A percentile compares a stretch with the other conserved stretches of the same genome.
These are phyloP conservation scores for Battus philenor DNA, from an alignment of 1,140 invertebrate genomes.

Conservation along the genomic window DNA sequence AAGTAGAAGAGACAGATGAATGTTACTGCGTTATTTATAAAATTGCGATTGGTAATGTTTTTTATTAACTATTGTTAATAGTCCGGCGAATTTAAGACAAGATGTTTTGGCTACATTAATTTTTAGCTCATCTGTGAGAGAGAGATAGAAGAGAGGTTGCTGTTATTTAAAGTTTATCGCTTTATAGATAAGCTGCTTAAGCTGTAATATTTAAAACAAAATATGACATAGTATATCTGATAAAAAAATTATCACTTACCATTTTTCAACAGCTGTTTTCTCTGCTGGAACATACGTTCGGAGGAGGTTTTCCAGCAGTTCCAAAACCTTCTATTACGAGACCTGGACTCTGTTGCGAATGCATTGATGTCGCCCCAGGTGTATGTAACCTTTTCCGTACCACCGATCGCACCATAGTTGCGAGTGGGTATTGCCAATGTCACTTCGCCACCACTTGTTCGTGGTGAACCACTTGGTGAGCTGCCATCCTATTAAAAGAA, in stretches of 20 bases:
- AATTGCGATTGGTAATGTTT: no score
- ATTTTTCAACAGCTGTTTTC: conserved; percentile 82
- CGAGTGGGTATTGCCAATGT: conserved; percentile 39
- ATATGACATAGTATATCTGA: not conserved
- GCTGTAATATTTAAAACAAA: no score
- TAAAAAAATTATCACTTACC: conserved; percentile 59
- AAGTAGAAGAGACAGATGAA: no score
- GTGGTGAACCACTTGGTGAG: conserved; percentile 37
- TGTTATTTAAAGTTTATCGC: no score
- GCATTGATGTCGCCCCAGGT: conserved; percentile 84
- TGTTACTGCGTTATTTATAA: no score
- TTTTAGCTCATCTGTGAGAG: no score
- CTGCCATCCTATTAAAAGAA: conserved; percentile 31
- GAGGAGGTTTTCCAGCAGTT: conserved; percentile 58
- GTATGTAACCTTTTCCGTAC: conserved; percentile 78
- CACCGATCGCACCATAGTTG: conserved; percentile 57
- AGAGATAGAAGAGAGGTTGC: no score
- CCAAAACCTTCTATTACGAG: conserved; percentile 46
- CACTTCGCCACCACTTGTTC: conserved; percentile 46
- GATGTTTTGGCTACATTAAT: no score
- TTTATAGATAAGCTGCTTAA: no score
- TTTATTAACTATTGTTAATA: no score
- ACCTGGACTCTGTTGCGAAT: conserved; percentile 71
- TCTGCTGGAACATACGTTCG: conserved; percentile 67
- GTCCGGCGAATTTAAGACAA: no score